Evolutionary conservation across 2,888 invertebrate species (phyloP), one percentile per base, ranked within the genome.

Genomic region (Cheilosia impressa): DNA sequence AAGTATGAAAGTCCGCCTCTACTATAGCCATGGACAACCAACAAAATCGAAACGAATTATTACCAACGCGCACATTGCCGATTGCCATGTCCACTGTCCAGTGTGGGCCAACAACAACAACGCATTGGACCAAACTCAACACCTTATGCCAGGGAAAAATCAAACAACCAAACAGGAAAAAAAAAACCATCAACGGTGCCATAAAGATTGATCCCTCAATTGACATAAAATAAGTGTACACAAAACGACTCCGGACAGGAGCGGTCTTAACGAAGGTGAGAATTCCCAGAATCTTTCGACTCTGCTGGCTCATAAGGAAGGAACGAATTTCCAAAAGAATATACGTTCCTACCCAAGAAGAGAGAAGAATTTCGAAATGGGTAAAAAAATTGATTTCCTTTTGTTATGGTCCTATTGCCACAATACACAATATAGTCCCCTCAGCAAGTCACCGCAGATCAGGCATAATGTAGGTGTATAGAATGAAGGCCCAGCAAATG

Each of bases 191-290:
- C 84, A 84, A 80, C 80, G 75, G 80, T 57, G 75, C 80, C 66
- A 84, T 84, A 84, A 84, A 84, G 75, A 84, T 80, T 84, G 84
- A 84, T 84, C 84, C 84, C 84, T 80, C 80, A 84, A 84, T 84
- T 80, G 84, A 80, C 80, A 84, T 80, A 80, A 84, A 84, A 84
- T 84, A 84, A 84, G 80, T 84, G 84, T 76, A 84, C 84, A 84
- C 75, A 76, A 79, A 76, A 69, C 75, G 66, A 76, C 79, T 65
- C 63, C 22, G 75, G 79, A 75, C 75, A 63, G 53, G 77, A 65
- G 78, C 62, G 68, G 73, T 34, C 63, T 75, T 84, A 84, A 84
- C 84, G 75, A 80, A 84, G 84, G 84, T 80, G 80, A 84, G 80
- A 84, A 84, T 84, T 84, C 84, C 66, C 80, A 75, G 60, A 27